Evolutionary conservation across 2,113 vertebrate species (phyloP).

Genomic region (Bos javanicus): DNA sequence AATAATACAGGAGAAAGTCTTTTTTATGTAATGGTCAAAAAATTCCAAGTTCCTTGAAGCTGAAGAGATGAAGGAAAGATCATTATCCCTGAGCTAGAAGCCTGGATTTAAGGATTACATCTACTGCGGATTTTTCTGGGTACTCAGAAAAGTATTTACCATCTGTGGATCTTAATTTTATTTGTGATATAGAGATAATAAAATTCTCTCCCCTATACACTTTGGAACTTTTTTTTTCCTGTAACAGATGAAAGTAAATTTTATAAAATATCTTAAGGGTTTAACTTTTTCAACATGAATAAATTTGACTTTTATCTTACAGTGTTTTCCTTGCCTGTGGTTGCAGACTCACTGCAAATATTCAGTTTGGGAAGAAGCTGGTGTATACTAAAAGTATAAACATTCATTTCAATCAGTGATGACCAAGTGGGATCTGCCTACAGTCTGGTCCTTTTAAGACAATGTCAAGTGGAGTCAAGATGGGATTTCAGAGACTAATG

Average conservation of each 20-base stretch:
- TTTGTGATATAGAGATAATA: not conserved
- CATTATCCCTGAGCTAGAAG: not conserved
- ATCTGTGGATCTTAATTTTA: not conserved
- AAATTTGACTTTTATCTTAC: not conserved
- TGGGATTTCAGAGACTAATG: not conserved
- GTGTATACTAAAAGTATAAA: not conserved
- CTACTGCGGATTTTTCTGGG: not conserved
- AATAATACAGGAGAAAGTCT: not conserved
- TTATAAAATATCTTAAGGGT: not conserved
- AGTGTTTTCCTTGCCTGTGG: not conserved
- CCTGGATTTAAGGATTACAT: not conserved
- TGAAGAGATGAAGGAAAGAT: not conserved
- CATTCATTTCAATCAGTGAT: not conserved
- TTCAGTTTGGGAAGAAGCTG: not conserved
- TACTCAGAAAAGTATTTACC: not conserved
- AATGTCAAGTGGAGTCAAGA: not conserved
- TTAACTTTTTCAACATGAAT: not conserved
- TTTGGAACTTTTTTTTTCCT: not conserved
- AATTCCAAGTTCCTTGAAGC: not conserved
- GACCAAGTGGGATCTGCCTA: not conserved
- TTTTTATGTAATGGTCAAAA: not conserved
- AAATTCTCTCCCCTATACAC: not conserved
- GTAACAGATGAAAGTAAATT: not conserved
- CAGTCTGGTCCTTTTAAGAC: not conserved
- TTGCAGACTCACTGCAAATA: not conserved